phyloP scores from a whole-genome alignment of 1,140 invertebrate genomes.

The Anoplolepis gracilipes region DNA sequence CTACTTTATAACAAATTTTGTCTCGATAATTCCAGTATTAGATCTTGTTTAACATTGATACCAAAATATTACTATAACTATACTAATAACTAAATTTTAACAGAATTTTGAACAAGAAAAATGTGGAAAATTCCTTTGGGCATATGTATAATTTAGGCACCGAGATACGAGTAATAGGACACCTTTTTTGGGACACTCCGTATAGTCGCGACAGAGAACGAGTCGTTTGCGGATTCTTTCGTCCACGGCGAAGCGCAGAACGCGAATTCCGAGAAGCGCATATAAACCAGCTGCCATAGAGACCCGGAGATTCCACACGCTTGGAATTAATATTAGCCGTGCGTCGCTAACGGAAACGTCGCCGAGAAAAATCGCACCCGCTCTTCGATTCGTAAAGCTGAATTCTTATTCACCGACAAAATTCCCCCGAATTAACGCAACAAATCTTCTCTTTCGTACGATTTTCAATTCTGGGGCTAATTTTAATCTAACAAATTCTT shows the following conservation, averaged over 20 bases:
- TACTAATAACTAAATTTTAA: background rate
- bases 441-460: background rate
- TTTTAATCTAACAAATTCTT: no score
- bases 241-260: slow-evolving; percentile 59
- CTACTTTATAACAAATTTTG: background rate
- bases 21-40: background rate
- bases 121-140: background rate
- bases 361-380: slow-evolving; percentile 45
- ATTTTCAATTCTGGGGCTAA: background rate
- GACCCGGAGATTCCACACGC: slow-evolving; percentile 71
- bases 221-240: slow-evolving; percentile 69
- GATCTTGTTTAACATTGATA: background rate
- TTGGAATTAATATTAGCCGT: slow-evolving; percentile 74
- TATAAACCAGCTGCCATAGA: slow-evolving; percentile 72
- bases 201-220: slow-evolving; percentile 45
- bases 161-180: slow-evolving; percentile 22
- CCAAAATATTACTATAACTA: background rate
- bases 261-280: slow-evolving; percentile 71
- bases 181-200: slow-evolving; percentile 47
- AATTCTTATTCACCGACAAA: background rate
- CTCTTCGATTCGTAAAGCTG: slow-evolving; percentile 13
- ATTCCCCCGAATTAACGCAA: background rate
- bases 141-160: background rate
- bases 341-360: slow-evolving; percentile 60
- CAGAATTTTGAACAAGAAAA: background rate